Base-by-base conservation (phyloP, 2,888 invertebrate genomes). In the Pediacus dermestoides region DNA sequence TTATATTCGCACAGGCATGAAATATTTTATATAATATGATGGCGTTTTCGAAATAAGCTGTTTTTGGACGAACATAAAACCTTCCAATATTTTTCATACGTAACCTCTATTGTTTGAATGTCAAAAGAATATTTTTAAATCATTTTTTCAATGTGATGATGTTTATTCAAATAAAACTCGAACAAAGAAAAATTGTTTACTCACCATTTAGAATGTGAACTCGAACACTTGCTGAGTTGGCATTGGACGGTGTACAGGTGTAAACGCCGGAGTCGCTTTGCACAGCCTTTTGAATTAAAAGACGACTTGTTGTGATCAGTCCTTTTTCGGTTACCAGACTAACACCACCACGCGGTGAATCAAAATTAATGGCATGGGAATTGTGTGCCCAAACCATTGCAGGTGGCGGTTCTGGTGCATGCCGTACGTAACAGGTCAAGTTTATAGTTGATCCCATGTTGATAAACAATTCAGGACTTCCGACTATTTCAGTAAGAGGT, bases 161-260 rank as follows among this genome's bases (percentile, higher is more conserved):
- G 6, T 18, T 18, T 7, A 18, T 7, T 7, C 6, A 18, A 18
- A 7, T 18, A 18, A 18, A 6, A 7, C n/a, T 18, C 6, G 21
- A 6, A n/a, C 4, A 4, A 25, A 4, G 26, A 25, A 25, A 25
- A 25, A 10, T 16, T 38, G 8, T 15, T 30, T 26, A 44, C 78
- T 81, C 75, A 90, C 90, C 89, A 71, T 89, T 88, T 42, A 90
- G 78, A 48, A 90, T 88, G 67, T 90, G 89, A 33, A 90, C 87
- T 47, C 86, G 75, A 39, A 88, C 85, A 51, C 80, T 80, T 35
- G 84, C 85, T 6, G 83, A 74, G 62, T 83, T 82, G 50, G 88
- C 88, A 66, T 88, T 90, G 64, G 86, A 87, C 39, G 90, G 90
- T 44, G 81, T 78, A 68, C 90, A 90, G 46, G 85, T 85, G 69